Base-by-base conservation (phyloP, 1,140 invertebrate genomes). In the Onthophagus taurus region DNA sequence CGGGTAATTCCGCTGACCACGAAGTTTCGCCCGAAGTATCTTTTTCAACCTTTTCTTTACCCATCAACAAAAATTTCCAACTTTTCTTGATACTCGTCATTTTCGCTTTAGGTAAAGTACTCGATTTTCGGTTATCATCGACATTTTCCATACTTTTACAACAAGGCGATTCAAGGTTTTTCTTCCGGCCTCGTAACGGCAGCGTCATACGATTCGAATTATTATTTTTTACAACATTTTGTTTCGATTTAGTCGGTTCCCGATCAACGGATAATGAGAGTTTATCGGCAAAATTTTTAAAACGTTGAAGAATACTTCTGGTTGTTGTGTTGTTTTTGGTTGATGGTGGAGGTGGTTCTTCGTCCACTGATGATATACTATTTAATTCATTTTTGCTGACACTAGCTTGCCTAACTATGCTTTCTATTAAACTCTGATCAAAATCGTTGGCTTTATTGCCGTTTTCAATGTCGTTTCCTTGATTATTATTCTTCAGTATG, bases 281-380 rank as follows among this genome's bases (percentile, higher is more conserved):
- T 42, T 57, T 51, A 46, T 65, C 61, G 1, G 63, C 60, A 33
- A 65, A 57, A 29, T 65, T 59, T 11, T 58, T 51, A 20, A 65
- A 59, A 11, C 60, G 51, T 4, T 61, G 51, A 7, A 62, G 48
- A 12, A 65, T 45, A 20, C 56, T 57, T 30, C 49, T 47, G n/a
- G 6, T 6, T 7, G 6, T 6, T 23, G 8, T 43, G 33, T 47
- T 57, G 26, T 48, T 50, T 50, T 53, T 57, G 26, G 8, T 49
- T 31, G 29, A 35, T n/a, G n/a, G n/a, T n/a, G n/a, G n/a, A 26
- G n/a, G 19, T 14, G 21, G 33, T 20, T 53, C 29, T 24, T 14
- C 31, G 14, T 51, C 33, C 34, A 30, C 47, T 47, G 43, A 6
- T 12, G 43, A 36, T 37, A 51, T 16, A 9, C n/a, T 47, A 33